phyloP scores from a whole-genome alignment of 2,797 vertebrate genomes.

The Poecilia gillii region DNA sequence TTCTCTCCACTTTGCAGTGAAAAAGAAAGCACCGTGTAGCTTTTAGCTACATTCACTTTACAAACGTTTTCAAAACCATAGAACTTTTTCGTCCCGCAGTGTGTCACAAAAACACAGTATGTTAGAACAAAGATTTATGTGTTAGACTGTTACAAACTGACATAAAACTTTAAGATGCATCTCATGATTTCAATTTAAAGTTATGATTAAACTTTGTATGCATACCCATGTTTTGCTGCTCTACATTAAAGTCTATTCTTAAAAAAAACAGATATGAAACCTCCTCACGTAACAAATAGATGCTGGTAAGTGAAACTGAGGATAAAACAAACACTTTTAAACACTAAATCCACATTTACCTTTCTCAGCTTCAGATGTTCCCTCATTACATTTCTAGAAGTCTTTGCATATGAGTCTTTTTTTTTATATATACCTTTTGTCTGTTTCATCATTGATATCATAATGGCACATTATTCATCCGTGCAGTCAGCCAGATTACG shows the following conservation, averaged over 20 bases:
- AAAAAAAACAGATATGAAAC: conserved; percentile 28
- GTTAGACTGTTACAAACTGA: neutral
- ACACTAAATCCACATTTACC: neutral
- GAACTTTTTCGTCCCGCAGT: neutral
- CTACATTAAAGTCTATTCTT: conserved; percentile 16
- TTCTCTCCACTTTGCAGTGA: neutral
- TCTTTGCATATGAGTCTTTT: conserved; percentile 10
- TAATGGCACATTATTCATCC: conserved; percentile 25
- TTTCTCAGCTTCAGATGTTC: neutral
- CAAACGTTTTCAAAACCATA: neutral
- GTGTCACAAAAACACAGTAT: neutral
- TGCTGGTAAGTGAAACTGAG: conserved; percentile 12
- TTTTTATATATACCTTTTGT: conserved; percentile 9
- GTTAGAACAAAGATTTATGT: neutral
- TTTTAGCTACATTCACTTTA: neutral
- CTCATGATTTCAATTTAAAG: neutral
- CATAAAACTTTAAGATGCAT: neutral
- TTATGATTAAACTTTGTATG: neutral
- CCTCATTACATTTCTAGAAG: neutral
- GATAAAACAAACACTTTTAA: neutral
- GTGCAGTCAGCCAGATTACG: conserved; percentile 17
- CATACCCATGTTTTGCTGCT: neutral
- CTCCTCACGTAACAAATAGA: conserved; percentile 26
- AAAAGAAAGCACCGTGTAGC: neutral
- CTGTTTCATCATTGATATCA: conserved; percentile 25